Conservation (phyloP, 2,797 vertebrate species). For the Eutrigla gurnardus region DNA sequence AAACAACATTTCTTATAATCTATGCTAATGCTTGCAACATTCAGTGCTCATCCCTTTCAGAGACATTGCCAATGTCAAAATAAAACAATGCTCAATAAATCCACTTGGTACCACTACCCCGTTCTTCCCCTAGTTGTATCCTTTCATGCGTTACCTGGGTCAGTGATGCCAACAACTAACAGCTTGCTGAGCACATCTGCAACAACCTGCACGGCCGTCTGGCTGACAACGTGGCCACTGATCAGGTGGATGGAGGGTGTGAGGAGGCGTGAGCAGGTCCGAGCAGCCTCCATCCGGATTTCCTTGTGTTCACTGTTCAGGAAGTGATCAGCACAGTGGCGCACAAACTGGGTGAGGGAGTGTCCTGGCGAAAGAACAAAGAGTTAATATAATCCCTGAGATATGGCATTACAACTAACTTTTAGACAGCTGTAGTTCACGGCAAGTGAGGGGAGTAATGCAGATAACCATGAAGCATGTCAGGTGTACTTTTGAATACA, state of each 20-base stretch:
- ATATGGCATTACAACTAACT: neutral
- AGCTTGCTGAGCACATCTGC: conserved; percentile 98
- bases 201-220: conserved; percentile 97
- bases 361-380: conserved; percentile 85
- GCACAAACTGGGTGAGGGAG: conserved; percentile 98
- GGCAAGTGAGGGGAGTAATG: neutral
- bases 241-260: conserved; percentile 96
- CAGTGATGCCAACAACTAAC: conserved; percentile 97
- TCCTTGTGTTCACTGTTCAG: conserved; percentile 99
- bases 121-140: neutral
- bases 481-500: neutral
- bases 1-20: neutral
- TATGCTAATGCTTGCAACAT: neutral
- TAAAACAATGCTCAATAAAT: neutral
- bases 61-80: neutral
- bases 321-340: conserved; percentile 98
- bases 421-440: neutral
- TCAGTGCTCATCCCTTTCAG: neutral
- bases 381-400: neutral
- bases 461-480: neutral
- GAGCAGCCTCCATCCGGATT: conserved; percentile 96
- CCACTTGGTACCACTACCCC: neutral
- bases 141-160: conserved; percentile 87
- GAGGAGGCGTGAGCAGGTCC: conserved; percentile 96
- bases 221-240: conserved; percentile 96